A percentile compares a stretch with the other conserved stretches of the same genome.
phyloP scores from a whole-genome alignment of 2,113 vertebrate genomes.

The Sigmodon hispidus region DNA sequence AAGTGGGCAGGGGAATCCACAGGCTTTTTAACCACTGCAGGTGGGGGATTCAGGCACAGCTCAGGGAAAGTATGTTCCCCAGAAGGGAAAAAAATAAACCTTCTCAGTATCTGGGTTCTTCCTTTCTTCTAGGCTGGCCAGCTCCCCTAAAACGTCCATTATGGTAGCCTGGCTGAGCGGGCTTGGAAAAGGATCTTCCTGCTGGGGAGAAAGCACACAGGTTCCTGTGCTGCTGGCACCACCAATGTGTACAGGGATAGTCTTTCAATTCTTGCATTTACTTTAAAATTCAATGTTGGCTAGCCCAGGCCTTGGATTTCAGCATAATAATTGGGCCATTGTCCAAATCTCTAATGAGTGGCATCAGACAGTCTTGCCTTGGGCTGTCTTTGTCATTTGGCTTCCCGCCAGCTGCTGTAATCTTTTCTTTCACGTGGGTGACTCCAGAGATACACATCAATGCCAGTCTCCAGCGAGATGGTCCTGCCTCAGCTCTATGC shows the following conservation, averaged over 20 bases:
- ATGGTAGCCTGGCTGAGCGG: not conserved
- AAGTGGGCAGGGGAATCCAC: not conserved
- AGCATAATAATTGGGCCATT: not conserved
- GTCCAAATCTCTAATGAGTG: not conserved
- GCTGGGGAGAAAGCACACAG: not conserved
- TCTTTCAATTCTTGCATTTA: not conserved
- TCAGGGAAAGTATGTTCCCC: not conserved
- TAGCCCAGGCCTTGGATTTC: not conserved
- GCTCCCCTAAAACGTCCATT: not conserved
- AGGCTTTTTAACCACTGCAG: not conserved
- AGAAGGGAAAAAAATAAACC: not conserved
- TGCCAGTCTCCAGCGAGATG: not conserved
- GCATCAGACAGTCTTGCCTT: not conserved
- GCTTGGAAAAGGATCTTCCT: not conserved
- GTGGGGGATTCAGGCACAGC: not conserved
- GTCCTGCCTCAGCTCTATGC: not conserved
- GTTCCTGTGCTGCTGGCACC: fast-evolving
- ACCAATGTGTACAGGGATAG: not conserved
- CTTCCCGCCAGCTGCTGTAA: conserved; percentile 21
- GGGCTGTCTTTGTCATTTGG: conserved; percentile 43
- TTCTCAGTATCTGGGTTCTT: not conserved
- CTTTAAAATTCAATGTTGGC: not conserved
- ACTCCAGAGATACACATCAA: not conserved
- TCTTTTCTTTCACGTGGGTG: conserved; percentile 35
- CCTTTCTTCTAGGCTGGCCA: not conserved